These are phyloP conservation scores for Eptesicus fuscus DNA, from an alignment of 2,113 vertebrate species.

Conservation along the genomic window DNA sequence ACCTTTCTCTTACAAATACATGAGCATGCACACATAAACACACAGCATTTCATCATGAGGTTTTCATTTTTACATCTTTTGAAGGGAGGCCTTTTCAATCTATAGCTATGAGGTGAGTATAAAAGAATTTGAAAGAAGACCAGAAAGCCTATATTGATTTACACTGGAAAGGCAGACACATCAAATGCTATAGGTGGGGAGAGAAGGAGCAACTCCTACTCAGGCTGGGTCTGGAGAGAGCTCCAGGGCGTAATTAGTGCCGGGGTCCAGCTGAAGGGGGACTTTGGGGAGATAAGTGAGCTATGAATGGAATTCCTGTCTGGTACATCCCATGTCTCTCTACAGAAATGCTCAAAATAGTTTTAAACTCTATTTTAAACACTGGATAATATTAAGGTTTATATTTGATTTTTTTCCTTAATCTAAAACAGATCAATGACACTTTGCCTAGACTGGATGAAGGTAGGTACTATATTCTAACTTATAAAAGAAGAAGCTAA, in stretches of 20 bases:
- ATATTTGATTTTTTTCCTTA: not conserved
- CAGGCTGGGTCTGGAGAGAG: no score
- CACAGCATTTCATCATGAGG: not conserved
- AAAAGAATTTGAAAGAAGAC: not conserved
- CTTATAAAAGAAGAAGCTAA: not conserved
- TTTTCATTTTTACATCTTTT: not conserved
- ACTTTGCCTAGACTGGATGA: not conserved
- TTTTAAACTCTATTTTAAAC: constrained; percentile 5
- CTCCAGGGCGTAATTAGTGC: not conserved
- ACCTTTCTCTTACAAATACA: not conserved
- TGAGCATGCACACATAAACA: not conserved
- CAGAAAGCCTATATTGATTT: not conserved
- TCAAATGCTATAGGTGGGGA: not conserved
- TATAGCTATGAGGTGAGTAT: not conserved
- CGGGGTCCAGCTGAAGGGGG: not conserved
- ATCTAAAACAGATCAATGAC: not conserved
- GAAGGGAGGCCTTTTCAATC: not conserved
- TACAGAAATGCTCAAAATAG: not conserved
- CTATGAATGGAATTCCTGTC: not conserved
- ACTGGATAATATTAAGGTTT: not conserved
- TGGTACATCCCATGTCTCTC: not conserved
- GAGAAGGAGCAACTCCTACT: not conserved
- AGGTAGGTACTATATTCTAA: not conserved
- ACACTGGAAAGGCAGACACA: not conserved
- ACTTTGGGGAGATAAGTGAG: not conserved